phyloP scores from a whole-genome alignment of 2,888 invertebrate species.

The Spisula subtruncata region DNA sequence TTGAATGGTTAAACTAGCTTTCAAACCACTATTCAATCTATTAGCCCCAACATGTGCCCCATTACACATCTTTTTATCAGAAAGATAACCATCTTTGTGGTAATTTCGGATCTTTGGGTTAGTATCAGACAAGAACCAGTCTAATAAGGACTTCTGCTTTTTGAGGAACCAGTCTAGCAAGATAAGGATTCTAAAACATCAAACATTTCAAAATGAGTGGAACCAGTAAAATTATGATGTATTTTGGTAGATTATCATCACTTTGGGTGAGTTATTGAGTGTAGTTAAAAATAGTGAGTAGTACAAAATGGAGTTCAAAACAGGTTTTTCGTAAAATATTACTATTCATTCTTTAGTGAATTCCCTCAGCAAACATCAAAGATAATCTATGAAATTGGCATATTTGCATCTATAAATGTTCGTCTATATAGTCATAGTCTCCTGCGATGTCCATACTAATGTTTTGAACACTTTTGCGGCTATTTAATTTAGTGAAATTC shows the following conservation, averaged over 20 bases:
- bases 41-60: slow-evolving; percentile 13
- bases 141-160: slow-evolving; percentile 4
- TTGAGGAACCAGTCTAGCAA: background rate
- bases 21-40: too few species aligned
- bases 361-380: background rate
- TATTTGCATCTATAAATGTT: too few species aligned
- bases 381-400: background rate
- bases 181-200: background rate
- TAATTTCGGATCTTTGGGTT: slow-evolving; percentile 24
- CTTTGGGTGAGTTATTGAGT: too few species aligned
- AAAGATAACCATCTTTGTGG: slow-evolving; percentile 15
- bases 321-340: background rate
- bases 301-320: background rate
- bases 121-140: background rate
- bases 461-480: too few species aligned
- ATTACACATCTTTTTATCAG: slow-evolving; percentile 8
- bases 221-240: slow-evolving; percentile 14
- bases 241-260: background rate
- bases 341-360: background rate
- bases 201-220: slow-evolving; percentile 7
- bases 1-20: too few species aligned
- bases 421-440: too few species aligned
- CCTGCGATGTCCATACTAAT: too few species aligned
- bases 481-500: too few species aligned
- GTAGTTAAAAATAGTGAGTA: background rate